Conservation (phyloP, 2,113 vertebrate species). For the Cricetomys ansorgei region DNA sequence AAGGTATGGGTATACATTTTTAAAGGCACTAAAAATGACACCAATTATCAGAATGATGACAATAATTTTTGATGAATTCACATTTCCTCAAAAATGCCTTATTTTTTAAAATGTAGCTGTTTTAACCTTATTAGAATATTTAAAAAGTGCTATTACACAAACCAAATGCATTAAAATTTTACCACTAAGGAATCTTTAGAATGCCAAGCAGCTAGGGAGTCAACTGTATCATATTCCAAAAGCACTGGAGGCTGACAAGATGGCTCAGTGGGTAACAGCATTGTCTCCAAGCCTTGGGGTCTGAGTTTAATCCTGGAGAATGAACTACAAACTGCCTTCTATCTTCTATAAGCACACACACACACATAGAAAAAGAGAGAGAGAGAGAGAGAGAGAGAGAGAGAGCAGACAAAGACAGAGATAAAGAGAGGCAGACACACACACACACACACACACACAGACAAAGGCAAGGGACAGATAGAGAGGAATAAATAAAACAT, state of each 20-base stretch:
- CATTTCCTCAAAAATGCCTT: not conserved
- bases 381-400: not conserved
- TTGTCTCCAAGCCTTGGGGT: not conserved
- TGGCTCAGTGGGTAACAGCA: not conserved
- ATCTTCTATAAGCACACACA: not conserved
- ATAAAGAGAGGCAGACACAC: not conserved
- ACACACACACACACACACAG: not conserved
- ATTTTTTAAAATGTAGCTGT: conserved; percentile 22
- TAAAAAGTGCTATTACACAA: not conserved
- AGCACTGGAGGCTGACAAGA: not conserved
- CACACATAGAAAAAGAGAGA: not conserved
- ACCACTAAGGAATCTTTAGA: not conserved
- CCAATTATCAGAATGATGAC: not conserved
- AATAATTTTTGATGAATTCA: not conserved
- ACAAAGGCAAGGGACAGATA: not conserved
- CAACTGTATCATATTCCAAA: not conserved
- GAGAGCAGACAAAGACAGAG: not conserved
- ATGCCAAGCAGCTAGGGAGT: not conserved
- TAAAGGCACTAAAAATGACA: not conserved
- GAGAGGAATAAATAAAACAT: not conserved
- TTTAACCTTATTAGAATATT: conserved; percentile 1
- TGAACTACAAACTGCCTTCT: not conserved
- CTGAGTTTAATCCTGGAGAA: not conserved
- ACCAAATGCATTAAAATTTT: conserved; percentile 2
- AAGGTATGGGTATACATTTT: not conserved